Conservation (phyloP, 2,797 vertebrate species). For the Cuniculus paca region DNA sequence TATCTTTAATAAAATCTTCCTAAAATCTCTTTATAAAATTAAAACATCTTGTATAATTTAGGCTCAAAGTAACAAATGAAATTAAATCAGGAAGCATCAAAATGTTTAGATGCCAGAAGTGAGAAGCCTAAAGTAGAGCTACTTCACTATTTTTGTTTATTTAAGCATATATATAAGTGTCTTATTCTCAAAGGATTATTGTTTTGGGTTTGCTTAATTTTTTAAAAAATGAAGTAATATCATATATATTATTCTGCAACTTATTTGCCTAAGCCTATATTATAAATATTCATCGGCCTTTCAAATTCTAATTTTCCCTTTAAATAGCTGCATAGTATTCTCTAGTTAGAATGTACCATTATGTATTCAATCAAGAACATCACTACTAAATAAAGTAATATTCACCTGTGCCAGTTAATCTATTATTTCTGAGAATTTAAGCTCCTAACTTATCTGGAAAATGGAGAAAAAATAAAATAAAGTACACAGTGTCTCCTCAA, state of each 20-base stretch:
- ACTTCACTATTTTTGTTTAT: neutral
- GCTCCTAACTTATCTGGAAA: neutral
- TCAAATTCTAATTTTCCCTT: neutral
- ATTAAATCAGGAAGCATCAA: neutral
- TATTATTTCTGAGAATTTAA: neutral
- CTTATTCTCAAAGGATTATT: neutral
- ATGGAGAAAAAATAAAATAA: neutral
- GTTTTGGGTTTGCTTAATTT: neutral
- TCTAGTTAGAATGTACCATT: neutral
- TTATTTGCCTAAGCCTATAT: neutral
- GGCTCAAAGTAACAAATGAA: neutral
- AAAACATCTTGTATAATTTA: neutral
- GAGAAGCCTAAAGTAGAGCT: neutral
- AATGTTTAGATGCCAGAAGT: conserved; percentile 6
- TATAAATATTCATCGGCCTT: conserved; percentile 6
- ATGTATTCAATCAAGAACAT: neutral
- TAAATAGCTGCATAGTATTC: neutral
- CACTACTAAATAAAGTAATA: neutral
- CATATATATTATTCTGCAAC: neutral
- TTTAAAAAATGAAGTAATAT: conserved; percentile 40
- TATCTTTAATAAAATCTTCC: conserved; percentile 15
- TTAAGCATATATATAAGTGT: neutral
- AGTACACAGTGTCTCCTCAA: neutral
- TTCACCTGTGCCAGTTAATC: neutral
- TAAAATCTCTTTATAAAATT: conserved; percentile 5